phyloP scores from a whole-genome alignment of 2,797 vertebrate genomes.

The Selene dorsalis region DNA sequence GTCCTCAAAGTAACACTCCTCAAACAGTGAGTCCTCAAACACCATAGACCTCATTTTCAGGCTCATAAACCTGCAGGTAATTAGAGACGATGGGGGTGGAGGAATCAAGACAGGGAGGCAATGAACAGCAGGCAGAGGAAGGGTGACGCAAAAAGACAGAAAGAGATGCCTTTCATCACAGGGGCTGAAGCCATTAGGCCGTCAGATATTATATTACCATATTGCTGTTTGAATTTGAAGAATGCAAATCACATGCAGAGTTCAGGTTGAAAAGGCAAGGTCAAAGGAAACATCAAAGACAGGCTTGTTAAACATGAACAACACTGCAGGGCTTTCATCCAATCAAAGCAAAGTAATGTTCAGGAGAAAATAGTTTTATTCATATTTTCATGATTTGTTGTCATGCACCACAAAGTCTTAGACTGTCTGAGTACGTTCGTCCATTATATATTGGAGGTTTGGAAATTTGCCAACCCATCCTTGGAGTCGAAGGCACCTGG shows the following conservation, averaged over 20 bases:
- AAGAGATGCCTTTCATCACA: neutral
- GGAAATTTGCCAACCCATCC: neutral
- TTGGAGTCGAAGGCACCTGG: neutral
- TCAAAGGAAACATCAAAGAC: constrained; percentile 27
- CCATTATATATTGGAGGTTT: neutral
- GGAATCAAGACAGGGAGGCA: neutral
- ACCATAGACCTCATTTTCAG: constrained; percentile 95
- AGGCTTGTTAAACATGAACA: constrained; percentile 4
- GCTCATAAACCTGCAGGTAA: constrained; percentile 89
- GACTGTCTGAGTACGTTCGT: neutral
- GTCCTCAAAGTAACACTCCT: constrained; percentile 97
- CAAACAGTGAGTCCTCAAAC: constrained; percentile 95
- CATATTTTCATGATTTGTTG: constrained; percentile 10
- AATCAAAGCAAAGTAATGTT: constrained; percentile 34
- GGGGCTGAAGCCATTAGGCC: neutral
- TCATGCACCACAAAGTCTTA: constrained; percentile 1
- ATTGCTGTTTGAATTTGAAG: constrained; percentile 8
- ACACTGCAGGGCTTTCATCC: constrained; percentile 13
- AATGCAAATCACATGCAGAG: constrained; percentile 14
- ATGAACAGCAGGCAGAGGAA: neutral
- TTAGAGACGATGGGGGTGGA: neutral
- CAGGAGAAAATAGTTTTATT: constrained; percentile 14
- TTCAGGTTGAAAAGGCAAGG: constrained; percentile 13
- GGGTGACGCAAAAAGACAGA: neutral
- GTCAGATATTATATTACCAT: constrained; percentile 3